Base-by-base conservation (phyloP, 2,888 invertebrate species). In the Chalcis sispes region DNA sequence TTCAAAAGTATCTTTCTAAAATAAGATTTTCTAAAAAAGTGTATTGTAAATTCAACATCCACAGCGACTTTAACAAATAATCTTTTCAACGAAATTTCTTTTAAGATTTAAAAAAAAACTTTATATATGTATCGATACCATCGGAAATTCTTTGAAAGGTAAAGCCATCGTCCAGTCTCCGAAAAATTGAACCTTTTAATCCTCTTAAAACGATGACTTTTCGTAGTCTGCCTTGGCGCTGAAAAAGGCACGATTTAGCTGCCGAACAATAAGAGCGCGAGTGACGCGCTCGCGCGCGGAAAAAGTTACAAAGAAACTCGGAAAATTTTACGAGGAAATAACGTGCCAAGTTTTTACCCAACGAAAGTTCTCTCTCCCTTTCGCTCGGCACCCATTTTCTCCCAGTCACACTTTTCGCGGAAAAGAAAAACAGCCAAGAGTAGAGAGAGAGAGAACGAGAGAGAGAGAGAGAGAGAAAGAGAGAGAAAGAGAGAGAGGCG, bases 401-500 rank as follows among this genome's bases (percentile, higher is more conserved):
- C 71, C 71, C 71, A 64, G 62, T 52, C 50, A n/a, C 10, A 46
- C 52, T 59, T 71, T 70, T 65, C 64, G 65, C 59, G 20, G 64
- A 69, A 50, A 40, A 18, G 40, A 18, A 50, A 64, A 36, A 36
- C 40, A 27, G 5, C 15, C 42, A 13, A 25, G 36, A 48, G 29
- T 13, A 40, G 8, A 18, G 1, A 32, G 10, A 1, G 50, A 20
- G 15, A 46, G n/a, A 3, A n/a, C 46, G 4, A 42, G 61, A 18
- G 36, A 27, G 4, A 27, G 2, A 10, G n/a, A 23, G 36, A 18
- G 15, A 15, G 27, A 20, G n/a, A n/a, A n/a, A n/a, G n/a, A n/a
- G n/a, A n/a, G n/a, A 69, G n/a, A 52, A 23, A 62, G 64, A 56
- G 23, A 8, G 48, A 18, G 32, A 5, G 27, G 4, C 32, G n/a